A percentile compares a stretch with the other conserved stretches of the same genome.
Evolutionary conservation across 1,140 invertebrate species (phyloP).

Genomic region (Apis laboriosa): DNA sequence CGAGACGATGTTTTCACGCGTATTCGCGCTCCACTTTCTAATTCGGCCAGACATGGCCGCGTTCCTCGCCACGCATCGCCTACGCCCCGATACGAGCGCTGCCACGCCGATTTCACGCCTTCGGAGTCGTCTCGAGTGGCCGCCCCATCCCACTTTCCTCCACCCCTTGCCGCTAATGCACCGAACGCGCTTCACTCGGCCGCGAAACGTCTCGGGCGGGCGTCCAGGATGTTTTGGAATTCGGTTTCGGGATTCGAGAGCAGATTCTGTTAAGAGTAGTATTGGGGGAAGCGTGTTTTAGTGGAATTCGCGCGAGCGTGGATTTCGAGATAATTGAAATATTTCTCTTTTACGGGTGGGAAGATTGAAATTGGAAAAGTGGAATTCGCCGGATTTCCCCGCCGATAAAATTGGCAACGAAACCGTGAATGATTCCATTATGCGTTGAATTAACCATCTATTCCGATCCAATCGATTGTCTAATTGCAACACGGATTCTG

Average conservation of each 20-base stretch:
- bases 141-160: background rate
- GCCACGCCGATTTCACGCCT: conserved; percentile 21
- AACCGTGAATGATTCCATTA: background rate
- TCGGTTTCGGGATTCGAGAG: background rate
- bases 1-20: background rate
- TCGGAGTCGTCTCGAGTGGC: background rate
- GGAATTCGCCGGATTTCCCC: background rate
- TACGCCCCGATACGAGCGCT: background rate
- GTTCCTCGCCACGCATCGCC: conserved; percentile 15
- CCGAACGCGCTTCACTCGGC: background rate
- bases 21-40: background rate
- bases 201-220: background rate
- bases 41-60: background rate
- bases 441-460: no score
- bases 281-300: background rate
- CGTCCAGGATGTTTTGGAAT: background rate
- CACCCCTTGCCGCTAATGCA: background rate
- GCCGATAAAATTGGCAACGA: background rate
- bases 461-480: no score
- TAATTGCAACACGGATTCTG: no score
- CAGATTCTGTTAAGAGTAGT: background rate
- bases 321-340: background rate
- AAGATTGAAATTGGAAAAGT: background rate
- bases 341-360: background rate
- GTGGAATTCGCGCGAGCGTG: background rate